These are phyloP conservation scores for Cyanistes caeruleus DNA, from an alignment of 2,113 vertebrate genomes.

Conservation along the genomic window DNA sequence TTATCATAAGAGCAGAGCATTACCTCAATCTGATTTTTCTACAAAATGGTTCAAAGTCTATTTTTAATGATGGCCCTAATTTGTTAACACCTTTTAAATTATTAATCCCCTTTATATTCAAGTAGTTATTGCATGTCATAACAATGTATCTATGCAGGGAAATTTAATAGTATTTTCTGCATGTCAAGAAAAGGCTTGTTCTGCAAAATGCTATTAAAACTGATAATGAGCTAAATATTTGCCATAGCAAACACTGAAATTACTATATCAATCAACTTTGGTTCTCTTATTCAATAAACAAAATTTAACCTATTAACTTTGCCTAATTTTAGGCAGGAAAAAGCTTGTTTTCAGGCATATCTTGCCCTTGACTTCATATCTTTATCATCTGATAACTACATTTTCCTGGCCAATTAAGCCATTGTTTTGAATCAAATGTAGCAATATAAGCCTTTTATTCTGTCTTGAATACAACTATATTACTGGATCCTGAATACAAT, in stretches of 20 bases:
- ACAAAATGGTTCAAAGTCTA: slow-evolving; percentile 97
- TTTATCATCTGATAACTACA: slow-evolving; percentile 71
- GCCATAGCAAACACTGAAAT: slow-evolving; percentile 91
- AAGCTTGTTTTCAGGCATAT: slow-evolving; percentile 72
- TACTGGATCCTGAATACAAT: background rate
- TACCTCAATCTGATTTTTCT: slow-evolving; percentile 99
- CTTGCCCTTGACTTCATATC: slow-evolving; percentile 65
- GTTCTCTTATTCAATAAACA: slow-evolving; percentile 84
- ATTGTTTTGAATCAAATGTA: slow-evolving; percentile 59
- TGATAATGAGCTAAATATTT: slow-evolving; percentile 99
- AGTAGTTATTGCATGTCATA: slow-evolving; percentile 99
- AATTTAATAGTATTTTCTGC: slow-evolving; percentile 99
- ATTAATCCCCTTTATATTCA: slow-evolving; percentile 99
- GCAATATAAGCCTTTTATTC: slow-evolving; percentile 45
- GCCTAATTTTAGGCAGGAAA: slow-evolving; percentile 79
- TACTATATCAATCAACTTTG: slow-evolving; percentile 87
- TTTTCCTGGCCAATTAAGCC: slow-evolving; percentile 63
- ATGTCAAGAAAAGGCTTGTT: slow-evolving; percentile 92
- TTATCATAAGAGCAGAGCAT: slow-evolving; percentile 94
- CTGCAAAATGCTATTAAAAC: slow-evolving; percentile 95
- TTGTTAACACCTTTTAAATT: slow-evolving; percentile 99
- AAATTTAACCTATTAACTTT: slow-evolving; percentile 85
- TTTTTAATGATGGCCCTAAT: slow-evolving; percentile 99
- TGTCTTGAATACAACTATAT: slow-evolving; percentile 11
- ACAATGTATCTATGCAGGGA: slow-evolving; percentile 99